Evolutionary conservation across 1,140 invertebrate species (phyloP), one percentile per base, ranked within the genome.

Genomic region (Drosophila carrolli): DNA sequence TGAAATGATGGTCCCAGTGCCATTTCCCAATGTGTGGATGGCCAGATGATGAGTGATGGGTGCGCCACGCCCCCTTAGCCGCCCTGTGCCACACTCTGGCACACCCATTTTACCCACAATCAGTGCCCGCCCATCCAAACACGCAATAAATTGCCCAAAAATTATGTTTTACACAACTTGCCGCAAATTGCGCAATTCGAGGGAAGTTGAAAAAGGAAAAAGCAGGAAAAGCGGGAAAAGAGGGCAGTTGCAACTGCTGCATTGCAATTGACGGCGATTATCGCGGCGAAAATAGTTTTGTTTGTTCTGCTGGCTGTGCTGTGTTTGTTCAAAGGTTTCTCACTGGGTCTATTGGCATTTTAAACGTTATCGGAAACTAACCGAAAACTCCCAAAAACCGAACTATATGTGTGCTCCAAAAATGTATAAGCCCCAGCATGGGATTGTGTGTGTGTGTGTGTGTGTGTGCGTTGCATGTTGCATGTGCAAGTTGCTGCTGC

Each of bases 341-440:
- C 70, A 38, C 47, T 44, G 60, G 78, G 57, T 81, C 82, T 86
- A 82, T 86, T 83, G 83, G 75, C 57, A 62, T 88, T 88, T 88
- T 89, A 86, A 86, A 86, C 83, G 84, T 79, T 86, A 86, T 86
- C 83, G 83, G 81, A 68, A 86, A 86, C 84, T 83, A 86, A 83
- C 62, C 84, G 47, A 73, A 73, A 86, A 88, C 85, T 82, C 55
- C 75, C 47, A 66, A 78, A 78, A 88, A 76, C 82, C 76, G 19
- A 11, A 16, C 14, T 59, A 50, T 50, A 56, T 59, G 50, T 65
- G 63, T 56, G 78, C 60, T 60, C 41, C 63, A 78, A 66, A 81
- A 61, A 81, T 85, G 63, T 78, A 75, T 81, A 86, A 86, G 82
- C 83, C 50, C 82, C 70, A 48, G 29, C 41, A 23, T 29, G 43